phyloP scores from a whole-genome alignment of 1,140 invertebrate species.

The Lepidotrigona ventralis region DNA sequence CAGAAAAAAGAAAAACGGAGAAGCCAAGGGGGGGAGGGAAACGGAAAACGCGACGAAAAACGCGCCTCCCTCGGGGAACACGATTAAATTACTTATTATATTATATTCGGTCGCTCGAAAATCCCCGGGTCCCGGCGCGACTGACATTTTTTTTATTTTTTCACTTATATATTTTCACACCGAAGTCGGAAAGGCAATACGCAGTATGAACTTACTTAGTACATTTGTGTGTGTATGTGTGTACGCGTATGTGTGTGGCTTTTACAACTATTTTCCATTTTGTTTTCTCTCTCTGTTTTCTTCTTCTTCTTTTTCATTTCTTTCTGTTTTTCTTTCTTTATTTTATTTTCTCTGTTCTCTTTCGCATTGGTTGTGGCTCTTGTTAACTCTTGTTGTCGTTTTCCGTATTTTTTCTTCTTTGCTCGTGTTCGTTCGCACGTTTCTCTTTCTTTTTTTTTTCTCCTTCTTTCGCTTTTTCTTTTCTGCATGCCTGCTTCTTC shows the following conservation, averaged over 20 bases:
- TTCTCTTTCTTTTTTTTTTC: background rate
- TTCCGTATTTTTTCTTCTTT: background rate
- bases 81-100: conserved; percentile 51
- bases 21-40: background rate
- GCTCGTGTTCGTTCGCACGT: background rate
- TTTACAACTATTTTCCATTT: conserved; percentile 69
- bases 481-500: conserved; percentile 33
- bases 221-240: conserved; percentile 73
- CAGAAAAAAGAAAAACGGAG: background rate
- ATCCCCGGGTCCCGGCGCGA: conserved; percentile 67
- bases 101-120: conserved; percentile 54
- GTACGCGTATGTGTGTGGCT: conserved; percentile 72
- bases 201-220: conserved; percentile 80
- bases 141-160: conserved; percentile 72
- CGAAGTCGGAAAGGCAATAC: conserved; percentile 81
- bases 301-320: conserved; percentile 42
- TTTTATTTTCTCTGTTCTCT: conserved; percentile 46
- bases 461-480: background rate
- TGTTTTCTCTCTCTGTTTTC: conserved; percentile 46
- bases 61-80: conserved; percentile 34
- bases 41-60: conserved; percentile 36
- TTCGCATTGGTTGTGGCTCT: conserved; percentile 2
- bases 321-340: conserved; percentile 41
- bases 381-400: conserved; percentile 10
- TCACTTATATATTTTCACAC: conserved; percentile 79